Base-by-base conservation (phyloP, 2,797 vertebrate genomes). In the Carduelis carduelis region DNA sequence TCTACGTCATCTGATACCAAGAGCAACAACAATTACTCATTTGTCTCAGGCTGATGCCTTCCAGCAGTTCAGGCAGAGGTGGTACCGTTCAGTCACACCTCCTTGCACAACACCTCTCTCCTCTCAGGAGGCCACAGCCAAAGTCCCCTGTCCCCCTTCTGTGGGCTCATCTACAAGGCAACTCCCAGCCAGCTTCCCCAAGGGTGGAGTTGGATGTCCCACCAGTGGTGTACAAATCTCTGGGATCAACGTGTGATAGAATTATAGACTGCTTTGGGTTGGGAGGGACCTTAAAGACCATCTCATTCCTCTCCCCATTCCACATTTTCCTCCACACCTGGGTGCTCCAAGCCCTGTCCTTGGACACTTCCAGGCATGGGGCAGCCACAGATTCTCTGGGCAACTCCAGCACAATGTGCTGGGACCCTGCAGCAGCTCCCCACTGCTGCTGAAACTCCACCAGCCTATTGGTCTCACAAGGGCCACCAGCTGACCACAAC, bases 381-480 rank as follows among this genome's bases (percentile, higher is more conserved):
- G 39, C 17, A 53, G 41, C 34, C 55, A 35, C 55, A 24, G 47
- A 17, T 49, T 6, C 56, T 46, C 37, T 34, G n/a, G 43, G 10
- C 17, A n/a, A 3, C 37, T 30, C 63, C 19, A 10, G n/a, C 37
- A 70, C 43, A 19, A 21, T 5, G 3, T 49, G 34, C 37, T 4
- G 3, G 32, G 20, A 43, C 28, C 41, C 41, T 71, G 41, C 56
- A 66, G 69, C 35, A 78, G 14, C 37, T 39, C 55, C 46, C 53
- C 50, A 50, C 28, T 57, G n/a, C 20, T n/a, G 34, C 56, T 47
- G 44, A 20, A 87, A 8, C 49, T 46, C 20, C 30, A 21, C 21
- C 44, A 84, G 12, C 39, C 61, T 3, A 0, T 2, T 11, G 14
- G 28, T 6, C 41, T 44, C 2, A 1, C 0, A 2, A 72, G 34